Evolutionary conservation across 2,888 invertebrate species (phyloP).

Genomic region (Branchellion lobata): DNA sequence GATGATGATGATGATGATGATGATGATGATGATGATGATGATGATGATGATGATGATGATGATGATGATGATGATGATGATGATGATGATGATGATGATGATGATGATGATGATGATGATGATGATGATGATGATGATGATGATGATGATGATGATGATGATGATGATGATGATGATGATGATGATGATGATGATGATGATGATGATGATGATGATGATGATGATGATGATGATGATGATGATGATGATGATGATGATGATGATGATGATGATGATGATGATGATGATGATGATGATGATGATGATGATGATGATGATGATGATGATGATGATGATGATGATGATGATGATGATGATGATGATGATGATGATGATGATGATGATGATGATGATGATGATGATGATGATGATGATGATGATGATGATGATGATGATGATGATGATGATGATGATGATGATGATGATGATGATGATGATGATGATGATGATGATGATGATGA

Average conservation of each 20-base stretch:
- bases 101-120: not conserved
- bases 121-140: not conserved
- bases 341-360: too few relatives aligned
- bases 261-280: constrained; percentile 2
- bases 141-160: not conserved
- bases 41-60: not conserved
- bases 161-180: not conserved
- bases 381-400: too few relatives aligned
- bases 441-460: too few relatives aligned
- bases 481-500: too few relatives aligned
- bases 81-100: not conserved
- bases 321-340: too few relatives aligned
- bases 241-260: constrained; percentile 1
- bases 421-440: too few relatives aligned
- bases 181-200: not conserved
- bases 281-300: too few relatives aligned
- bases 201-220: not conserved
- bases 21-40: not conserved
- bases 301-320: too few relatives aligned
- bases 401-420: too few relatives aligned
- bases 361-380: too few relatives aligned
- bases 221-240: not conserved
- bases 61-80: constrained; percentile 3
- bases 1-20: not conserved
- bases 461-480: too few relatives aligned